Evolutionary conservation across 2,888 invertebrate genomes (phyloP), one percentile per base, ranked within the genome.

Genomic region (Epirrhoe tristata): DNA sequence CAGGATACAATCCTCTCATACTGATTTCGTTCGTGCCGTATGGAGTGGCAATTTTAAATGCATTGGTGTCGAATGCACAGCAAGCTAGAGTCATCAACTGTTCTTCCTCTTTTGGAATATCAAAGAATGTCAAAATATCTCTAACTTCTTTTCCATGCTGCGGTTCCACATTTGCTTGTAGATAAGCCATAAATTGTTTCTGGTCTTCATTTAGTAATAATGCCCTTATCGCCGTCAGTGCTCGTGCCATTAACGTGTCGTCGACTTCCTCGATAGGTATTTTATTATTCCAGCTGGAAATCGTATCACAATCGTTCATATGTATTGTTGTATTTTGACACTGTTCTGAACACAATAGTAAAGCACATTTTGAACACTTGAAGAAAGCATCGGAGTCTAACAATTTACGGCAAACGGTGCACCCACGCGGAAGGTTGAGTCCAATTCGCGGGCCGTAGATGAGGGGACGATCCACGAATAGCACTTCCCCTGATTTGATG

Each of bases 391-490:
- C 87, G 48, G 81, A 77, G 68, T 92, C 86, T 59, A 67, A 34
- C 17, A 94, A 78, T 73, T 93, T 94, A 75, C 94, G 94, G 79
- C 97, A 97, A 74, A 94, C 94, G 0, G 95, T 94, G 84, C 97
- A 97, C 66, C 95, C 94, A 78, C 95, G 93, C 64, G 94, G 94
- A 16, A 94, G 84, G 46, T 89, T 88, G 59, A 87, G 88, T 60
- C 94, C 91, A 46, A 94, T 93, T 54, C 96, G 94, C 0, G 97
- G 96, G 0, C 97, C 97, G 58, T 95, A 85, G 51, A 97, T 91
- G 52, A 97, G 85, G 0, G 97, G 96, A 61, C 90, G 92, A 82
- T 97, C 97, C 10, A 94, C 91, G 79, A 96, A 97, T 58, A 97
- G 94, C 36, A 96, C 84, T 84, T 97, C 96, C 48, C 96, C 96